phyloP scores from a whole-genome alignment of 2,888 invertebrate species.

The Melipona beecheii region DNA sequence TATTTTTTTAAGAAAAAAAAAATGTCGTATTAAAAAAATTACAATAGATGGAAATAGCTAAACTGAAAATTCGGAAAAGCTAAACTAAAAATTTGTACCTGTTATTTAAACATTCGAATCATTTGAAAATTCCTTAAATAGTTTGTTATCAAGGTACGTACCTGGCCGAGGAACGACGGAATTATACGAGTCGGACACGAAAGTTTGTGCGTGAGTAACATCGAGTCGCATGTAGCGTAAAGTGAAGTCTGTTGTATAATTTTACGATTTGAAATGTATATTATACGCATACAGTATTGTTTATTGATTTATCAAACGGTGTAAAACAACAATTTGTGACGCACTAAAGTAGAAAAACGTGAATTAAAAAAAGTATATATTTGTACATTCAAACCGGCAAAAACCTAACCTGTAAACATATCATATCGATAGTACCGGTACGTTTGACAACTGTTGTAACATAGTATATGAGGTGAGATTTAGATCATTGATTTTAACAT shows the following conservation, averaged over 20 bases:
- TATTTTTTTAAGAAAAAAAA: too few species aligned
- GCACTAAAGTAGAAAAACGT: neutral
- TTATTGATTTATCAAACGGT: neutral
- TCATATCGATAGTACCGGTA: conserved; percentile 35
- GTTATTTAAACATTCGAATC: neutral
- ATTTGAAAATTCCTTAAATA: neutral
- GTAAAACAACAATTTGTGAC: neutral
- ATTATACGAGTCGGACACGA: conserved; percentile 51
- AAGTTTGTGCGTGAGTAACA: conserved; percentile 56
- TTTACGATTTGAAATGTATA: conserved; percentile 28
- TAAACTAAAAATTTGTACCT: too few species aligned
- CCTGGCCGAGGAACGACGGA: conserved; percentile 50
- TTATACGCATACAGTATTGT: conserved; percentile 8
- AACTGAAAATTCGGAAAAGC: too few species aligned
- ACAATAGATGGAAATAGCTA: neutral
- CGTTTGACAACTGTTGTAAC: conserved; percentile 48
- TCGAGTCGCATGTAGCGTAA: conserved; percentile 48
- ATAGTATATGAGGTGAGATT: conserved; percentile 48
- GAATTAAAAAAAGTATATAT: conserved; percentile 23
- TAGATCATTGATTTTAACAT: neutral
- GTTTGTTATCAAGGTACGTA: conserved; percentile 20
- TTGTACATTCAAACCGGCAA: conserved; percentile 55
- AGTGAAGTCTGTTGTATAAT: conserved; percentile 34
- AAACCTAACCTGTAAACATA: conserved; percentile 67
- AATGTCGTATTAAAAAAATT: too few species aligned